Evolutionary conservation across 2,113 vertebrate species (phyloP).

Genomic region (Pholis gunnellus): DNA sequence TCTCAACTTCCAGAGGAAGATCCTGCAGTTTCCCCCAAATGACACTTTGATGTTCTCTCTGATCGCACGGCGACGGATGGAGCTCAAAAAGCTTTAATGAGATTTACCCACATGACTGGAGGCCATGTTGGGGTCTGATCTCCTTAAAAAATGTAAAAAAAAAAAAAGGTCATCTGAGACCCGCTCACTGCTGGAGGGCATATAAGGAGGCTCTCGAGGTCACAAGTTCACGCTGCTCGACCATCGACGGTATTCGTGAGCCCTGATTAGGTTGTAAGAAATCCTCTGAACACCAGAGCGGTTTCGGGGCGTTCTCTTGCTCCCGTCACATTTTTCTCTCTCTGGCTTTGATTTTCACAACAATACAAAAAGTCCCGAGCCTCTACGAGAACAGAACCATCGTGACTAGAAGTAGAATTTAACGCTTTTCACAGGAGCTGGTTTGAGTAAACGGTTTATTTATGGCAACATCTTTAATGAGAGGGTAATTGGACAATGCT

Average conservation of each 20-base stretch:
- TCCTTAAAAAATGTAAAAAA: constrained; percentile 9
- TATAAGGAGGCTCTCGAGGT: background rate
- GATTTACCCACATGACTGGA: constrained; percentile 42
- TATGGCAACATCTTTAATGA: no score
- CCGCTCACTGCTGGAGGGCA: no score
- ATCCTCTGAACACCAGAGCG: background rate
- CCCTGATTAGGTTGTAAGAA: background rate
- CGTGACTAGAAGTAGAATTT: no score
- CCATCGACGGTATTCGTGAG: background rate
- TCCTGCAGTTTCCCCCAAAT: constrained; percentile 6
- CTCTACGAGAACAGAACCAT: no score
- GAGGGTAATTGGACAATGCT: no score
- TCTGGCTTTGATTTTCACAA: background rate
- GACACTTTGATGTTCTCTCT: constrained; percentile 45
- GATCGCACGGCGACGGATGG: background rate
- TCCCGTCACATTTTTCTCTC: background rate
- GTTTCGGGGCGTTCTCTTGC: background rate
- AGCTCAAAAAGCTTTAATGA: constrained; percentile 33
- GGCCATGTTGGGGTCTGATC: constrained; percentile 24
- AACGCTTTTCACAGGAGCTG: no score
- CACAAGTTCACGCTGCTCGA: background rate
- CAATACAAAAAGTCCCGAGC: no score
- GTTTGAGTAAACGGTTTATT: no score
- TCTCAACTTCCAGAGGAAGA: constrained; percentile 14
- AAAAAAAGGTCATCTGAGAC: background rate